These are phyloP conservation scores for Triops cancriformis DNA, from an alignment of 1,140 invertebrate species.

Conservation along the genomic window DNA sequence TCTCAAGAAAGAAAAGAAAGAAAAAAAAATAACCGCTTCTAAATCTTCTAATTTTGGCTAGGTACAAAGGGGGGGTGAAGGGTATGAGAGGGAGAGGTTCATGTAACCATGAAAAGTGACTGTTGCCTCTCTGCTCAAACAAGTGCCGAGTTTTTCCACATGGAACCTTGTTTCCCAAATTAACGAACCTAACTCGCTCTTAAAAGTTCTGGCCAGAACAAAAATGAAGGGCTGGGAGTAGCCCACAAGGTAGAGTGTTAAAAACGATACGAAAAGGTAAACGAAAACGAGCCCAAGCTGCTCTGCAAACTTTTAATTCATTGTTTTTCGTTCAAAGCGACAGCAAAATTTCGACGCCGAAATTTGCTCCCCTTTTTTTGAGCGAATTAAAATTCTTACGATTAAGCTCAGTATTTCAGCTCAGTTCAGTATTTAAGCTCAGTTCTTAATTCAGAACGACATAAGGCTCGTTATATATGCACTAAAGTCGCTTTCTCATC, in stretches of 20 bases:
- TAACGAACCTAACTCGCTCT: background rate
- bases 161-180: background rate
- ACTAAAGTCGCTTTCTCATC: no score
- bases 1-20: background rate
- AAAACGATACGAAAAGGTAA: background rate
- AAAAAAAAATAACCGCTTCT: background rate
- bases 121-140: constrained; percentile 3
- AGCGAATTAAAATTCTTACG: no score
- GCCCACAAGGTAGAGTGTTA: background rate
- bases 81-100: background rate
- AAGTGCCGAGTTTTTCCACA: background rate
- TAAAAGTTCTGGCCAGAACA: background rate
- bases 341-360: no score
- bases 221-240: background rate
- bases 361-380: no score
- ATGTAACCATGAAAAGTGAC: background rate
- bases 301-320: background rate
- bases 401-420: no score
- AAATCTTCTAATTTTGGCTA: background rate
- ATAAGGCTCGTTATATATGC: no score
- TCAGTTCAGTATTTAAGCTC: no score
- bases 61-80: background rate
- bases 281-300: background rate
- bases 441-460: no score
- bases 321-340: no score